Conservation (phyloP, 2,888 invertebrate species). For the Aradus depressus region DNA sequence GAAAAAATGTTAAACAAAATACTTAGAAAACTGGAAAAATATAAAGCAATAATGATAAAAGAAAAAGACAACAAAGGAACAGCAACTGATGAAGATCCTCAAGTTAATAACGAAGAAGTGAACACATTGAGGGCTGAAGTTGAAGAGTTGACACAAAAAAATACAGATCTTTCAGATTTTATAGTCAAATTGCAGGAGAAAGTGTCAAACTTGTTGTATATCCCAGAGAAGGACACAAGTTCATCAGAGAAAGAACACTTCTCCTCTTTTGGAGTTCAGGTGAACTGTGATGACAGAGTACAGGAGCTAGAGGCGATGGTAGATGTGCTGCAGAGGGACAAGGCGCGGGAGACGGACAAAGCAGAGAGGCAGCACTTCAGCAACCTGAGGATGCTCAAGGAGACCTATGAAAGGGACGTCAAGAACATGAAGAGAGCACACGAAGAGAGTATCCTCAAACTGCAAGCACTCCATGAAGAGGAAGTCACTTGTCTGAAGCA, state of each 20-base stretch:
- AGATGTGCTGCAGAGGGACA: neutral
- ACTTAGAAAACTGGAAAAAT: too few species aligned
- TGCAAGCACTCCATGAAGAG: neutral
- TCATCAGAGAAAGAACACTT: neutral
- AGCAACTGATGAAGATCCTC: neutral
- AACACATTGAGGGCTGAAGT: neutral
- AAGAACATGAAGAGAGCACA: neutral
- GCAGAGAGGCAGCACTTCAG: neutral
- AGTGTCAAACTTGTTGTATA: neutral
- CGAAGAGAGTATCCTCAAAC: neutral
- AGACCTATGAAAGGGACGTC: neutral
- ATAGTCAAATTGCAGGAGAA: neutral
- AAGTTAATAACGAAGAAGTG: neutral
- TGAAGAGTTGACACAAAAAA: neutral
- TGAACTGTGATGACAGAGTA: neutral
- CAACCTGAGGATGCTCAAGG: neutral
- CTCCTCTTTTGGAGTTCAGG: neutral
- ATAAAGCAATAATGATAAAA: too few species aligned
- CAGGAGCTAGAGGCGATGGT: neutral
- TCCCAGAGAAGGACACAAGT: conserved; percentile 3
- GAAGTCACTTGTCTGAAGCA: neutral
- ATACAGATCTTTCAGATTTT: neutral
- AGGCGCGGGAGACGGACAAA: neutral
- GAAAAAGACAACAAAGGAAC: too few species aligned
- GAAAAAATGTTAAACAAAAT: too few species aligned